These are phyloP conservation scores for Carpatolechia fugitivella DNA, from an alignment of 2,888 invertebrate genomes.

Conservation along the genomic window DNA sequence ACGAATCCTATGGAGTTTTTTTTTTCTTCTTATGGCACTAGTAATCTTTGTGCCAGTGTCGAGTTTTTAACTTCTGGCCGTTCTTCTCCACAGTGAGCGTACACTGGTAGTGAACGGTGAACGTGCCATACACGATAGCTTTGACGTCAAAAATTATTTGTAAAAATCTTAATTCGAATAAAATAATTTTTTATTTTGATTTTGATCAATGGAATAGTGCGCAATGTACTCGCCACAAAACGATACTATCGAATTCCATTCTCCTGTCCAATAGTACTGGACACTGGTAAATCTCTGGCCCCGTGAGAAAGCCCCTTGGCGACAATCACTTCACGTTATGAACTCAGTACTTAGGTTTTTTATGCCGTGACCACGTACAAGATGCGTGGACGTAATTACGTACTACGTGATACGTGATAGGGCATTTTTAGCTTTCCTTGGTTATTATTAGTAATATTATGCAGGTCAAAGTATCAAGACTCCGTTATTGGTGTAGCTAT, in stretches of 20 bases:
- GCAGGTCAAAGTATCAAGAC: conserved; percentile 1
- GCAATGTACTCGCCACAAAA: neutral
- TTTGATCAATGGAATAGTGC: too few species aligned
- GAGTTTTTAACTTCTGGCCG: too few species aligned
- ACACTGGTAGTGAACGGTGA: too few species aligned
- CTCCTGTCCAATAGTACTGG: conserved; percentile 21
- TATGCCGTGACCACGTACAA: conserved; percentile 30
- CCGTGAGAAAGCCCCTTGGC: conserved; percentile 67
- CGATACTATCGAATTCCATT: neutral
- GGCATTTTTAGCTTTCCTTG: conserved; percentile 7
- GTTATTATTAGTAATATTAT: neutral
- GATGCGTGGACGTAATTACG: conserved; percentile 21
- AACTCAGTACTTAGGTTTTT: conserved; percentile 17
- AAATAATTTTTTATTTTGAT: too few species aligned
- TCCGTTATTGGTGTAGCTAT: neutral
- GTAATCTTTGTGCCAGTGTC: too few species aligned
- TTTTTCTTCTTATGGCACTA: too few species aligned
- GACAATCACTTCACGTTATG: conserved; percentile 33
- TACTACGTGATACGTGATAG: conserved; percentile 13
- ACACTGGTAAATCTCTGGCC: conserved; percentile 24
- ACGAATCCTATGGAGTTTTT: too few species aligned
- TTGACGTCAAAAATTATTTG: too few species aligned
- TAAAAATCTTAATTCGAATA: too few species aligned
- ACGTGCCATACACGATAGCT: too few species aligned
- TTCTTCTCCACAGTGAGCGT: too few species aligned